Conservation (phyloP, 1,140 invertebrate species). For the Cyclargus thomasi region DNA sequence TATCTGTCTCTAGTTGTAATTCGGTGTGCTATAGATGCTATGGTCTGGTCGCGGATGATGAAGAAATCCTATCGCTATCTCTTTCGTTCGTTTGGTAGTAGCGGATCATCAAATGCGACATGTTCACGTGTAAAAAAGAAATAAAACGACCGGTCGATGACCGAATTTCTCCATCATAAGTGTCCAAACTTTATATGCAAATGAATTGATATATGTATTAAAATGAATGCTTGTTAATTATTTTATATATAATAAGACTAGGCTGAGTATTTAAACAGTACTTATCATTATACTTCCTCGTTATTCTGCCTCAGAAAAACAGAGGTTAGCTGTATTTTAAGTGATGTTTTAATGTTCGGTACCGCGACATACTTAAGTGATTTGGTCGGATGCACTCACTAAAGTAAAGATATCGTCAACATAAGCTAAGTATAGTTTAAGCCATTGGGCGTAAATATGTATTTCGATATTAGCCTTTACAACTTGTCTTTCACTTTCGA, state of each 20-base stretch:
- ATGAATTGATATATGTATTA: conserved; percentile 8
- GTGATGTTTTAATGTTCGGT: neutral
- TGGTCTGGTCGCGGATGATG: too few species aligned
- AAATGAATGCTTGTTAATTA: conserved; percentile 4
- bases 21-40: neutral
- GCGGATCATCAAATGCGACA: too few species aligned
- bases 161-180: too few species aligned
- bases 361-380: neutral
- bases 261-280: neutral
- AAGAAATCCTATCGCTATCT: too few species aligned
- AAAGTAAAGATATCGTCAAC: neutral
- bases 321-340: too few species aligned
- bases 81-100: too few species aligned
- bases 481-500: neutral
- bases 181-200: neutral
- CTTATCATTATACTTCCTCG: neutral
- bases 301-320: neutral
- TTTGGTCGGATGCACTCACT: neutral
- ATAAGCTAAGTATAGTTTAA: neutral
- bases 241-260: neutral
- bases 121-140: too few species aligned
- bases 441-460: neutral
- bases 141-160: too few species aligned
- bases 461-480: neutral
- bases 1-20: conserved; percentile 38